Base-by-base conservation (phyloP, 2,113 vertebrate genomes). In the Cygnus buccinator region DNA sequence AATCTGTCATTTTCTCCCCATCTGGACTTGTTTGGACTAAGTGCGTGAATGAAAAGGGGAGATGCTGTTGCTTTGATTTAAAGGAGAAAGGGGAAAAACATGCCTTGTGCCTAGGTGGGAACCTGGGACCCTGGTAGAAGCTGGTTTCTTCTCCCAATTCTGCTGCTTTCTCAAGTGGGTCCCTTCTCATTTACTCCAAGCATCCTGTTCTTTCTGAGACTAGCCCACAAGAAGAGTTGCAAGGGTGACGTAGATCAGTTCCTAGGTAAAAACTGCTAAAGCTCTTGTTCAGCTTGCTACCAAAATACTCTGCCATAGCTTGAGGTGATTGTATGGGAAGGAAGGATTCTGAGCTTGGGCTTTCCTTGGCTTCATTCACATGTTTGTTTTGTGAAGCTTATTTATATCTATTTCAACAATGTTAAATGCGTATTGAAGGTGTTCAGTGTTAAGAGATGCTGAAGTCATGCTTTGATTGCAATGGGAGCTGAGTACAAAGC, bases 11-110 rank as follows among this genome's bases (percentile, higher is more conserved):
- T 87, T 77, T 84, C 58, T 93, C 90, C 59, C 43, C 0, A 0
- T 90, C 85, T 84, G 91, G 76, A 62, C 43, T 91, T 89, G 26
- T 35, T 37, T 85, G 77, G 91, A 39, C 71, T 83, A 18, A 84
- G 84, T 28, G 74, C 31, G 28, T 74, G 75, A 70, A 82, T 59
- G 67, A 61, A 75, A 84, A 88, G 31, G 52, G 72, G 37, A 52
- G 29, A 59, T 9, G 68, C 41, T 10, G 68, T 26, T 61, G 13
- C 70, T 63, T 52, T 50, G 77, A 23, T 54, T 84, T 81, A n/a
- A 63, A 44, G 19, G 18, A 2, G 25, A 11, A 2, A 2, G 10
- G 1, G 4, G 7, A 9, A 18, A 9, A 77, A 31, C 3, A 3
- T 15, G 9, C 3, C 22, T 44, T 11, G 13, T 71, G 35, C 22